Base-by-base conservation (phyloP, 2,113 vertebrate genomes). In the Callorhinus ursinus region DNA sequence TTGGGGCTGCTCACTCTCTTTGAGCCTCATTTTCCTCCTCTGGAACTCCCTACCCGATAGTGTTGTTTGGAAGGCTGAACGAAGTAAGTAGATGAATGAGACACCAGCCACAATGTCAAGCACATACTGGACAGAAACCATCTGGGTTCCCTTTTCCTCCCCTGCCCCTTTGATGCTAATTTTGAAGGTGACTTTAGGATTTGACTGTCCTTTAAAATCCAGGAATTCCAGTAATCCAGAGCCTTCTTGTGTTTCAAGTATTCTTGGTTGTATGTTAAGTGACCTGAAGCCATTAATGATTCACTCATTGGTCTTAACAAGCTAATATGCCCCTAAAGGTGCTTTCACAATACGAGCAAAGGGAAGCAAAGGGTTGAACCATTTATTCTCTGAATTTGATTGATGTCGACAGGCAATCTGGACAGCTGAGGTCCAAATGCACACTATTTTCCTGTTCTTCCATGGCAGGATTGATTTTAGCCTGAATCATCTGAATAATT, bases 401-500 rank as follows among this genome's bases (percentile, higher is more conserved):
- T 98, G 97, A 97, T 98, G 96, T 96, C 1, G 12, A 97, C 92
- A 97, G 87, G 95, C 92, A 97, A 74, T 96, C 96, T 96, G 83
- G 97, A 96, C 95, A 98, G 95, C 93, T 97, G 74, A 97, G 61
- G 57, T 57, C 53, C 92, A 96, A 92, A 94, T 79, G 88, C 13
- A 95, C 28, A 55, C 36, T 89, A 76, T 95, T 53, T 65, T 93
- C 4, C 39, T 76, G 76, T 65, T 92, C 13, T 26, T 93, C 92
- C 81, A 72, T 93, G 93, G 89, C 92, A 96, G 83, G 96, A 96
- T 96, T 97, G 92, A 97, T 93, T 96, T 97, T 95, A 93, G 83
- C 87, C 90, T 96, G 92, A 97, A 96, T 97, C 95, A 97, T 98
- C 95, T 98, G 96, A 97, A 98, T 97, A 97, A 98, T 95, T 97